phyloP scores from a whole-genome alignment of 2,113 vertebrate species.

The Perccottus glenii region DNA sequence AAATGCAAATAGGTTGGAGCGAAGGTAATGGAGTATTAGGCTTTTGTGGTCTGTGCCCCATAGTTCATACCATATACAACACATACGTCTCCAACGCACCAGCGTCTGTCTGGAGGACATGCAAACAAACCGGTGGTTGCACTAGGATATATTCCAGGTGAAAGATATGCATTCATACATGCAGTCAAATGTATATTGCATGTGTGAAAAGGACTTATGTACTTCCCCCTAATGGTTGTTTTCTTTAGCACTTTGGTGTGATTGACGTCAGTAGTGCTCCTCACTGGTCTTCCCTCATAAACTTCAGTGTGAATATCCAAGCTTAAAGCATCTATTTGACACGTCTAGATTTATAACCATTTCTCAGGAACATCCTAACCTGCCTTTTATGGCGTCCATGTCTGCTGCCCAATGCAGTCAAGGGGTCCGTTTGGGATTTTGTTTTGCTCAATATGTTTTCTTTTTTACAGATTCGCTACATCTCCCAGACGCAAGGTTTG shows the following conservation, averaged over 20 bases:
- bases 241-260: constrained; percentile 59
- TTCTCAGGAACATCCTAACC: constrained; percentile 34
- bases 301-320: constrained; percentile 45
- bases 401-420: neutral
- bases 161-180: too few species aligned
- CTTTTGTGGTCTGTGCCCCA: too few species aligned
- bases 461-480: constrained; percentile 92
- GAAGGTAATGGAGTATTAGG: too few species aligned
- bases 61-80: too few species aligned
- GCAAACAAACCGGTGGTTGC: too few species aligned
- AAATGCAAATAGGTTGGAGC: too few species aligned
- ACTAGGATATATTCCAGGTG: too few species aligned
- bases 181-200: neutral
- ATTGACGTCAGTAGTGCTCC: constrained; percentile 70
- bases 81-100: too few species aligned
- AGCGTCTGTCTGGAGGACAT: too few species aligned
- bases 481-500: constrained; percentile 98
- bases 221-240: constrained; percentile 46
- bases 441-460: neutral
- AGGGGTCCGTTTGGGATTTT: neutral
- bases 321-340: constrained; percentile 29
- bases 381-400: constrained; percentile 33
- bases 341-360: neutral
- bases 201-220: neutral
- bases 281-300: constrained; percentile 53